Conservation (phyloP, 2,888 invertebrate genomes). For the Lumbricus terrestris region DNA sequence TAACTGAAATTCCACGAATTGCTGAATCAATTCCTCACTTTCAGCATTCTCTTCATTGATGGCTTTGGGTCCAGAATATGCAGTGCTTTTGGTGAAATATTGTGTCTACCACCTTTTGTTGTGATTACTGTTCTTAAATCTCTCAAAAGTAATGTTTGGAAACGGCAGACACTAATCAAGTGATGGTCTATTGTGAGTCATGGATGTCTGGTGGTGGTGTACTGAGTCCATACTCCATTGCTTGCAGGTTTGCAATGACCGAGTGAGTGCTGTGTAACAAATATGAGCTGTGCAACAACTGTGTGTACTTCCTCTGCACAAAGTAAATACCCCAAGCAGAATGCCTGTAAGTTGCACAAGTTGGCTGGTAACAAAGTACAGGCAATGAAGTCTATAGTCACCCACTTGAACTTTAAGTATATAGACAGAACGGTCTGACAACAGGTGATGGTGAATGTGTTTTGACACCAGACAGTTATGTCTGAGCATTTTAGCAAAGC, state of each 20-base stretch:
- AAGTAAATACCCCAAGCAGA: neutral
- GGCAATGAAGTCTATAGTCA: neutral
- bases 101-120: neutral
- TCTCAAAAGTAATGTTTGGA: neutral
- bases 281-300: too few relatives aligned
- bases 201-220: neutral
- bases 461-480: neutral
- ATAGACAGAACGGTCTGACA: neutral
- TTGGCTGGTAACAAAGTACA: neutral
- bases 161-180: neutral
- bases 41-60: neutral
- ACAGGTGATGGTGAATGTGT: neutral
- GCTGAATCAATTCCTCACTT: neutral
- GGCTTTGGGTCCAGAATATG: neutral
- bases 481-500: too few relatives aligned
- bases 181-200: neutral
- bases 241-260: neutral
- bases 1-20: neutral
- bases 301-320: neutral
- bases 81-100: neutral
- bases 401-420: neutral
- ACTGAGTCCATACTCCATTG: neutral
- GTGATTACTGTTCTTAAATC: neutral
- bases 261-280: neutral
- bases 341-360: neutral